phyloP scores from a whole-genome alignment of 2,888 invertebrate genomes.

The Pyrochroa serraticornis region DNA sequence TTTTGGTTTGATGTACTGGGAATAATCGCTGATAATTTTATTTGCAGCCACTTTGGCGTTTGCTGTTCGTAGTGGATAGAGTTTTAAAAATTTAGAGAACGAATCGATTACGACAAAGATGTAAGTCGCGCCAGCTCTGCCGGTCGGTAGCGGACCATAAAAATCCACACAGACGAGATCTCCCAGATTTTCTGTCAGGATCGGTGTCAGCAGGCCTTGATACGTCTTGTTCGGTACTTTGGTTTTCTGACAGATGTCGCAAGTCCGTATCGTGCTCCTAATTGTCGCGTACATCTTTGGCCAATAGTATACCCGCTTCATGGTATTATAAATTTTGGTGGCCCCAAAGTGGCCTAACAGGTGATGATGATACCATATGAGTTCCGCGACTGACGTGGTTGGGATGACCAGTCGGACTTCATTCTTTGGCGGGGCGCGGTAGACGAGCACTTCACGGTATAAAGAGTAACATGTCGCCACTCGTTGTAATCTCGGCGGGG shows the following conservation, averaged over 20 bases:
- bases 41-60: constrained; percentile 25
- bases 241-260: constrained; percentile 32
- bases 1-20: constrained; percentile 7
- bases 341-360: constrained; percentile 25
- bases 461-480: too few relatives aligned
- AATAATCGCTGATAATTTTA: constrained; percentile 19
- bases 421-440: neutral
- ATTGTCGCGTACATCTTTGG: constrained; percentile 12
- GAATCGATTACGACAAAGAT: constrained; percentile 37
- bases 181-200: constrained; percentile 20
- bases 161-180: constrained; percentile 32
- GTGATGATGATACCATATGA: constrained; percentile 8
- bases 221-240: constrained; percentile 6
- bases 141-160: constrained; percentile 28
- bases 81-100: constrained; percentile 37
- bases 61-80: constrained; percentile 34
- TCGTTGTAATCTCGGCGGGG: too few relatives aligned
- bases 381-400: neutral
- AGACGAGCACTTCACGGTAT: too few relatives aligned
- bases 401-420: neutral
- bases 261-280: constrained; percentile 2
- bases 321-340: constrained; percentile 8
- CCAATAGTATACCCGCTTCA: constrained; percentile 4
- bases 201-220: neutral
- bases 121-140: constrained; percentile 28